Evolutionary conservation across 2,113 vertebrate genomes (phyloP).

Genomic region (Spea bombifrons): DNA sequence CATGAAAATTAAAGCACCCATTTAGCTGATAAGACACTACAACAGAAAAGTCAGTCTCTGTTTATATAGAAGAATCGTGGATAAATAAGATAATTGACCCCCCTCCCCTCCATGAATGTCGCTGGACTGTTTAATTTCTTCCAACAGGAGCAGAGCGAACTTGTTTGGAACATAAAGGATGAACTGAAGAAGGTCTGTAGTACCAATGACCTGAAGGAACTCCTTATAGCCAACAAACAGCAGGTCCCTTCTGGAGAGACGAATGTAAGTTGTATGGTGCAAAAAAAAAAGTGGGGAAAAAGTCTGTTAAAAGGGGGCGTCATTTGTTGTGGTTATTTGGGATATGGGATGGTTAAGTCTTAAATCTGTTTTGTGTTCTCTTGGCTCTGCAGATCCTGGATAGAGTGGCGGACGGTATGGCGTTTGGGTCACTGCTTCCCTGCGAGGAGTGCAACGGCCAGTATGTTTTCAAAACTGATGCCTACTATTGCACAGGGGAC

Average conservation of each 20-base stretch:
- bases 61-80: no score
- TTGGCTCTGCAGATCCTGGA: constrained; percentile 78
- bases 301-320: not conserved
- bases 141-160: constrained; percentile 82
- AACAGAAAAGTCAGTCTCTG: no score
- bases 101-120: no score
- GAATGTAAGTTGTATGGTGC: constrained; percentile 74
- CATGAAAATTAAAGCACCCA: no score
- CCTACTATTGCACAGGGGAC: constrained; percentile 88
- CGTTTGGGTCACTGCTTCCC: constrained; percentile 83
- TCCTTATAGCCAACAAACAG: constrained; percentile 91
- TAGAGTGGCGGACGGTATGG: constrained; percentile 85
- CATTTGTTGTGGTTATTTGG: not conserved
- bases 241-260: constrained; percentile 91
- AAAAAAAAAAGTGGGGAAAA: not conserved
- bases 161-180: constrained; percentile 94
- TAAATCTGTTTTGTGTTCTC: not conserved
- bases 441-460: constrained; percentile 86
- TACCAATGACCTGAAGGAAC: constrained; percentile 87
- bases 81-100: no score
- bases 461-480: constrained; percentile 86
- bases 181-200: constrained; percentile 89
- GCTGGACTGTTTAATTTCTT: not conserved
- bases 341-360: no score
- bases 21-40: no score